Conservation (phyloP, 2,888 invertebrate genomes). For the Trilocha varians region DNA sequence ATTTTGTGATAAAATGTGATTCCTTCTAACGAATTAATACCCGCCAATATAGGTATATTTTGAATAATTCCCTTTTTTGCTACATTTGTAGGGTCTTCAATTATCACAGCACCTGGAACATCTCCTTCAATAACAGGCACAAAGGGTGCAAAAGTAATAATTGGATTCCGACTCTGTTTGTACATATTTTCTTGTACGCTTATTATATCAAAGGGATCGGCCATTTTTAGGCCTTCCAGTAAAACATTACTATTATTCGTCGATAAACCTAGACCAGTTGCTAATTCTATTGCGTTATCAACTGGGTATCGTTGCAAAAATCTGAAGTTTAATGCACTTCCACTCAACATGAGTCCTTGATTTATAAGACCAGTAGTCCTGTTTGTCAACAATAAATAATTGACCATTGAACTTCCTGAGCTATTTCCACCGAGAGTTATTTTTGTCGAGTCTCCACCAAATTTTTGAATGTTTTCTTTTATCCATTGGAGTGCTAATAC, state of each 20-base stretch:
- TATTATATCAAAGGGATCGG: constrained; percentile 20
- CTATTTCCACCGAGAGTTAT: constrained; percentile 36
- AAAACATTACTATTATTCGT: neutral
- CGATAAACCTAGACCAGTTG: constrained; percentile 2
- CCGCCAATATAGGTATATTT: constrained; percentile 40
- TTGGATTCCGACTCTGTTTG: constrained; percentile 11
- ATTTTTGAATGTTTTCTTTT: constrained; percentile 26
- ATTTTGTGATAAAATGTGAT: constrained; percentile 13
- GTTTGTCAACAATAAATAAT: constrained; percentile 25
- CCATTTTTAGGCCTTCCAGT: neutral
- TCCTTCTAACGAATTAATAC: constrained; percentile 45
- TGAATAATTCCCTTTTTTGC: constrained; percentile 32
- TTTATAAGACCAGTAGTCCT: neutral
- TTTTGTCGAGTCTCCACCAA: constrained; percentile 28
- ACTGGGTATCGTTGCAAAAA: constrained; percentile 18
- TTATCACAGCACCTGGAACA: constrained; percentile 29
- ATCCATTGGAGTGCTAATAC: constrained; percentile 31
- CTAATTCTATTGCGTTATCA: constrained; percentile 16
- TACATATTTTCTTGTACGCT: constrained; percentile 17
- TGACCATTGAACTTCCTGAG: constrained; percentile 31
- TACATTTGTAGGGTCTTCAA: constrained; percentile 30
- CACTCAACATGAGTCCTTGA: constrained; percentile 20
- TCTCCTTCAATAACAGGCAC: constrained; percentile 42
- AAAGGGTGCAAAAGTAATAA: constrained; percentile 24
- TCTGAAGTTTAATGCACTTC: constrained; percentile 22